A percentile compares a stretch with the other conserved stretches of the same genome.
Conservation (phyloP, 2,888 invertebrate species). For the Limnephilus lunatus region DNA sequence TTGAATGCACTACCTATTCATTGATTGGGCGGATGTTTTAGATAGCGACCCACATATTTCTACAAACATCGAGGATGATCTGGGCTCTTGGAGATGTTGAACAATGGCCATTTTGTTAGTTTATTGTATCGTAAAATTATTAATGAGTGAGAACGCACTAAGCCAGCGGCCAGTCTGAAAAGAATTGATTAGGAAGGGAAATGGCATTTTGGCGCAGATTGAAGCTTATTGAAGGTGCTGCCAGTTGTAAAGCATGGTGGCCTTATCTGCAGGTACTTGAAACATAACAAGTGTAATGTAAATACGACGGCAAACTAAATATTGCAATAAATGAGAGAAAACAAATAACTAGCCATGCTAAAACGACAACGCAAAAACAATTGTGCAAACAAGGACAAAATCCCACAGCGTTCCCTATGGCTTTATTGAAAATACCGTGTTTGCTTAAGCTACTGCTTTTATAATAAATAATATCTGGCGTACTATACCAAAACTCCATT, state of each 20-base stretch:
- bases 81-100: background rate
- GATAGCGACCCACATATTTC: background rate
- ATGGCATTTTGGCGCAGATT: slow-evolving; percentile 53
- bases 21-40: background rate
- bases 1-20: background rate
- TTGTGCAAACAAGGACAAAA: slow-evolving; percentile 63
- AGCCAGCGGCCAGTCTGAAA: slow-evolving; percentile 12
- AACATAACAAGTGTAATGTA: slow-evolving; percentile 66
- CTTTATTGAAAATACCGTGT: slow-evolving; percentile 53
- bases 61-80: background rate
- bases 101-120: background rate
- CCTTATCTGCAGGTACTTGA: slow-evolving; percentile 65
- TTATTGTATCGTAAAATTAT: background rate
- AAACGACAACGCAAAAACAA: slow-evolving; percentile 64
- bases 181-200: slow-evolving; percentile 50
- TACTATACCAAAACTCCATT: slow-evolving; percentile 10
- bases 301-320: slow-evolving; percentile 65
- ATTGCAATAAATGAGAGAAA: slow-evolving; percentile 63
- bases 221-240: slow-evolving; percentile 54
- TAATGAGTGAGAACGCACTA: background rate
- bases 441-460: slow-evolving; percentile 58
- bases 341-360: slow-evolving; percentile 58
- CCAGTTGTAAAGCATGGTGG: slow-evolving; percentile 57
- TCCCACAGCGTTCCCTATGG: slow-evolving; percentile 45
- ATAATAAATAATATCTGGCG: slow-evolving; percentile 31